A percentile compares a stretch with the other conserved stretches of the same genome.
These are phyloP conservation scores for Arbacia lixula DNA, from an alignment of 53 echinoderm and acorn worm genomes.

Conservation along the genomic window DNA sequence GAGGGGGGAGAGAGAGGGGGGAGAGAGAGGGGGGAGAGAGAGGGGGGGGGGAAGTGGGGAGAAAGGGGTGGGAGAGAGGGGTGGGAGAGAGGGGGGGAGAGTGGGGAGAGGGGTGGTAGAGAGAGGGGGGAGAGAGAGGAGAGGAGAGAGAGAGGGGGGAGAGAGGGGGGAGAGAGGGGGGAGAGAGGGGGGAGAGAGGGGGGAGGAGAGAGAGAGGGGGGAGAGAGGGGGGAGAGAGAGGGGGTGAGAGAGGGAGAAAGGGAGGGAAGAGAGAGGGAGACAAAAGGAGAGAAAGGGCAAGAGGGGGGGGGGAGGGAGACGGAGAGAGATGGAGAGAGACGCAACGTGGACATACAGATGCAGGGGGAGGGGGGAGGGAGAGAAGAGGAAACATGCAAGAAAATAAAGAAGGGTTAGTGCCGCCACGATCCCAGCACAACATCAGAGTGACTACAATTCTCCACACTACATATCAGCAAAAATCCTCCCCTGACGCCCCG, in stretches of 20 bases:
- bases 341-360: too few species aligned
- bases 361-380: too few species aligned
- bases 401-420: too few species aligned
- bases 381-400: too few species aligned
- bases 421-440: too few species aligned
- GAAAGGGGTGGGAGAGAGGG: background rate
- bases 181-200: background rate
- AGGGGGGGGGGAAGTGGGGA: background rate
- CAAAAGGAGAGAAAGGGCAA: background rate
- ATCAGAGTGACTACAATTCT: too few species aligned
- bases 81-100: background rate
- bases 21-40: background rate
- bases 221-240: slow-evolving; percentile 1
- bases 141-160: background rate
- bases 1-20: background rate
- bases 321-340: too few species aligned
- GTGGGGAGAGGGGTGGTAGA: background rate
- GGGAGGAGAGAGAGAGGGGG: background rate
- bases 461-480: too few species aligned
- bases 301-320: too few species aligned
- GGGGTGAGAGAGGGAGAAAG: background rate
- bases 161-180: background rate
- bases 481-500: too few species aligned
- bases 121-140: background rate
- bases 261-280: background rate